Percentiles rank a stretch among this genome's conserved stretches.
These are phyloP conservation scores for Sceloporus tristichus DNA, from an alignment of 2,113 vertebrate genomes.

Conservation along the genomic window DNA sequence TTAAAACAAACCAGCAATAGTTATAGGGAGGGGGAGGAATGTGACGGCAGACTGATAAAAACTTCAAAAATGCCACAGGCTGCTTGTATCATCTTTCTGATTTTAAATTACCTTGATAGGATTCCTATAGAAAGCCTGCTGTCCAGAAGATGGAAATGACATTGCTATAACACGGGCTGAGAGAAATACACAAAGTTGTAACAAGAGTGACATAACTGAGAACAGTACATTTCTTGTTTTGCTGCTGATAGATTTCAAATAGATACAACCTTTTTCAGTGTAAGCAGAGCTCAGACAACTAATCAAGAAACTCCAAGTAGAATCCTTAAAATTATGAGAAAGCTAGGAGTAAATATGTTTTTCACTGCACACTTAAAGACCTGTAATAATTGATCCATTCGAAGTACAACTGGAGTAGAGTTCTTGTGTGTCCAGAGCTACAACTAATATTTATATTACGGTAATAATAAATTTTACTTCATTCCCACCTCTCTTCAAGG, in stretches of 20 bases:
- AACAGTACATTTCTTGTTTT: background rate
- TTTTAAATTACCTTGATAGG: conserved; percentile 85
- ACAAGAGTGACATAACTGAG: background rate
- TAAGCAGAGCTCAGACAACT: background rate
- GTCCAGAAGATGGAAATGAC: conserved; percentile 97
- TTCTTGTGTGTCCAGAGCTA: background rate
- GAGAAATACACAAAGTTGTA: conserved; percentile 20
- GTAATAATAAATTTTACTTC: too few relatives aligned
- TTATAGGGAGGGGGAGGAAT: background rate
- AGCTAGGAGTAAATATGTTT: background rate
- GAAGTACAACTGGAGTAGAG: background rate
- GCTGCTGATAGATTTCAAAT: background rate
- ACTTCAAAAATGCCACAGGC: background rate
- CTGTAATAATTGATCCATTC: background rate
- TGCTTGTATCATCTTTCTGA: background rate
- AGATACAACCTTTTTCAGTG: background rate
- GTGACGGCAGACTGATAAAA: background rate
- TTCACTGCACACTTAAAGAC: background rate
- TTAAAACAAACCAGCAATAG: background rate
- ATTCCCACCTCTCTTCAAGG: too few relatives aligned
- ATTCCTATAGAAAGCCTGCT: conserved; percentile 95
- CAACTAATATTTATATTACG: too few relatives aligned
- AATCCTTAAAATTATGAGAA: background rate
- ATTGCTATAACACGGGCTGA: conserved; percentile 95
- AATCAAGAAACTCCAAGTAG: background rate